Evolutionary conservation across 2,797 vertebrate genomes (phyloP).

Genomic region (Octomys mimax): DNA sequence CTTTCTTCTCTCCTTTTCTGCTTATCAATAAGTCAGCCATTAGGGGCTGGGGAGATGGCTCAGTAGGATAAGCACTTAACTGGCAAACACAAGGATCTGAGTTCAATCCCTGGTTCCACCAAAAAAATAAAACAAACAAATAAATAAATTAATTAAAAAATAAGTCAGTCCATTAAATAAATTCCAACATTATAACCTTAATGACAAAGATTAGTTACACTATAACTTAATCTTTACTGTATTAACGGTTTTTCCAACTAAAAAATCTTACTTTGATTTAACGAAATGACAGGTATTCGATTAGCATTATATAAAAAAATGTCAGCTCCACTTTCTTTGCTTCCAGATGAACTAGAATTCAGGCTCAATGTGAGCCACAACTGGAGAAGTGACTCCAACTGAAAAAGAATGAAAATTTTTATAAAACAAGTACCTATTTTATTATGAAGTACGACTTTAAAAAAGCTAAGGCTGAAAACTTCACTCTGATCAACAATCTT

Average conservation of each 20-base stretch:
- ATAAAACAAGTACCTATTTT: neutral
- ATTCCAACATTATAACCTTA: neutral
- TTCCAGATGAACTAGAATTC: constrained; percentile 94
- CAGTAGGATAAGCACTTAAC: no score
- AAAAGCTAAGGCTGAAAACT: neutral
- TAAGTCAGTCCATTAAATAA: neutral
- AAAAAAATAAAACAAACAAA: neutral
- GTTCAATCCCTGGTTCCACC: no score
- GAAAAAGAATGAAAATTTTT: constrained; percentile 64
- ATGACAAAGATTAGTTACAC: neutral
- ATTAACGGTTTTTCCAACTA: neutral
- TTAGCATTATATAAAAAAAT: constrained; percentile 98
- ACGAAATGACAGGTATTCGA: constrained; percentile 96
- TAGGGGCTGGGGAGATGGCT: no score
- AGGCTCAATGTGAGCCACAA: constrained; percentile 99
- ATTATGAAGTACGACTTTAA: neutral
- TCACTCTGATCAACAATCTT: neutral
- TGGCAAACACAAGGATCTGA: no score
- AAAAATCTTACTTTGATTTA: constrained; percentile 95
- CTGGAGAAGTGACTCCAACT: constrained; percentile 98
- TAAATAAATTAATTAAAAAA: neutral
- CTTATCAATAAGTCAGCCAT: neutral
- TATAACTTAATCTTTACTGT: neutral
- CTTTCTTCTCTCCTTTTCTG: neutral
- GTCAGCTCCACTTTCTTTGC: constrained; percentile 95